Percentiles rank a stretch among this genome's conserved stretches.
Conservation (phyloP, 1,140 invertebrate species). For the Eueides isabella region DNA sequence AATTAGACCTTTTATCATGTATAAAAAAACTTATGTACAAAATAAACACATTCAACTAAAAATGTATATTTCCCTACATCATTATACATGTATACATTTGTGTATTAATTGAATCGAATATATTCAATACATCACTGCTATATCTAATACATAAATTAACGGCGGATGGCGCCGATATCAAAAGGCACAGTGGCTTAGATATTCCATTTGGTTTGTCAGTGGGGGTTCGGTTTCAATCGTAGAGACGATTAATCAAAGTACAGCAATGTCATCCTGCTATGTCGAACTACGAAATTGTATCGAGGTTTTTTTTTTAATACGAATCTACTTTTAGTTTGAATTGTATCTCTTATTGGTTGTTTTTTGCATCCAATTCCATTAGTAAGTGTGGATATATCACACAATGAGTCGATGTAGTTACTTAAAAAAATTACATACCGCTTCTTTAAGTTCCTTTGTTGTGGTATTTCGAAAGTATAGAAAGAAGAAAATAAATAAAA, state of each 20-base stretch:
- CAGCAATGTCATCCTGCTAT: conserved; percentile 75
- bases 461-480: neutral
- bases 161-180: conserved; percentile 60
- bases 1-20: too few species aligned
- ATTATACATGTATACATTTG: neutral
- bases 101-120: conserved; percentile 1
- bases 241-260: conserved; percentile 78
- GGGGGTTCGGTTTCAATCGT: conserved; percentile 76
- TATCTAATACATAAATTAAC: conserved; percentile 27
- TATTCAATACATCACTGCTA: conserved; percentile 6
- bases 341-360: conserved; percentile 25
- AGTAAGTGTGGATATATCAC: conserved; percentile 7
- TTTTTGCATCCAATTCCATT: conserved; percentile 38
- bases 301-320: conserved; percentile 57
- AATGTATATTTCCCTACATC: neutral
- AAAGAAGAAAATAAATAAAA: neutral
- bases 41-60: neutral
- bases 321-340: conserved; percentile 40
- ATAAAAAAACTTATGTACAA: neutral
- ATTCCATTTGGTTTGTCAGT: conserved; percentile 79
- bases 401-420: neutral
- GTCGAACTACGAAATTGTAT: conserved; percentile 63
- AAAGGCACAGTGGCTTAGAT: conserved; percentile 66
- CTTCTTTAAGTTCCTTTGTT: too few species aligned
- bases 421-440: neutral